Percentiles rank a stretch among this genome's conserved stretches.
phyloP scores from a whole-genome alignment of 2,113 vertebrate genomes.

The Dinomys branickii region DNA sequence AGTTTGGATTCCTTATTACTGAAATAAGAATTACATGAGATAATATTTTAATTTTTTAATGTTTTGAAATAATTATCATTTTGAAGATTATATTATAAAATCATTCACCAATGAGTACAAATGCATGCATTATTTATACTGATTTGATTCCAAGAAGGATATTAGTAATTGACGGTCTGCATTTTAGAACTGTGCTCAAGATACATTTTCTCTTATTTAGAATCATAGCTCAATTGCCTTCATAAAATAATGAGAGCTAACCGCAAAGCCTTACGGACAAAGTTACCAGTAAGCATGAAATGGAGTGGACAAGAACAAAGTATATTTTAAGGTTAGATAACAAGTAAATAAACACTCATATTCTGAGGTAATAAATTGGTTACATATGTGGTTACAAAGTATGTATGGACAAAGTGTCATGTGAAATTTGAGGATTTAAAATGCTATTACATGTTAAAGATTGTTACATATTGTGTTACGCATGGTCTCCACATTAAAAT shows the following conservation, averaged over 20 bases:
- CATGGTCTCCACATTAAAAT: neutral
- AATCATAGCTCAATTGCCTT: neutral
- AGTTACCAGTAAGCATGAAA: neutral
- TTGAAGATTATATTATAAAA: neutral
- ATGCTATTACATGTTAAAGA: neutral
- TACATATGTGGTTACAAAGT: neutral
- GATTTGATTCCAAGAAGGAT: constrained; percentile 28
- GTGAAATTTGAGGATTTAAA: neutral
- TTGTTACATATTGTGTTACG: neutral
- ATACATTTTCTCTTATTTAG: neutral
- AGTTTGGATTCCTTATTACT: constrained; percentile 2
- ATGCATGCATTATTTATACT: constrained; percentile 31
- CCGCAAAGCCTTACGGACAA: neutral
- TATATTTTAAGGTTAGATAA: neutral
- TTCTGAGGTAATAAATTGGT: neutral
- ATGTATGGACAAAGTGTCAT: neutral
- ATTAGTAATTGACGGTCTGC: neutral
- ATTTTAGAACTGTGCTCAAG: neutral
- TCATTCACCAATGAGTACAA: neutral
- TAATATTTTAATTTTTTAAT: neutral
- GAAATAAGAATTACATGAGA: neutral
- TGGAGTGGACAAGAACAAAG: neutral
- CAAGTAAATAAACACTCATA: neutral
- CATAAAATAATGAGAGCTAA: neutral
- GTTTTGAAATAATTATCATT: constrained; percentile 26